Base-by-base conservation (phyloP, 2,888 invertebrate species). In the Megastigmus dorsalis region DNA sequence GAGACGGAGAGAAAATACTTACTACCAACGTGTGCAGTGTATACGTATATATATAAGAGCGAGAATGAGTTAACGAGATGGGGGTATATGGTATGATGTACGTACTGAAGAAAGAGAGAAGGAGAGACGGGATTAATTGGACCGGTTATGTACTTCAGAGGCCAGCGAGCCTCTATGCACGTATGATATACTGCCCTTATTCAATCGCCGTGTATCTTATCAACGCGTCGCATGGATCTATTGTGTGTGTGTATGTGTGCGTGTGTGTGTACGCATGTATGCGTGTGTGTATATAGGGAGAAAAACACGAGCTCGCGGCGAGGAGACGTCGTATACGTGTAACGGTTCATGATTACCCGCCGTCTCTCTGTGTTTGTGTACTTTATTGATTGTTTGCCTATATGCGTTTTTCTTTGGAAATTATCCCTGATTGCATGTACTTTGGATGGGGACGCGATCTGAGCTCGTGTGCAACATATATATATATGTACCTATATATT, bases 151-250 rank as follows among this genome's bases (percentile, higher is more conserved):
- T n/a, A 18, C 41, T 41, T 60, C 41, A n/a, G 15, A 59, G 43
- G 33, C 33, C 55, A 33, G 26, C n/a, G 65, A 60, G 30, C 18
- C 36, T 26, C n/a, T n/a, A n/a, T n/a, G n/a, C n/a, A n/a, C 13
- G 33, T 30, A 48, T 60, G 54, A 72, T 75, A 54, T 65, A 52
- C 57, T 50, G 63, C 54, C 65, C 59, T 67, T 67, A 67, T 67
- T 75, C 52, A 57, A 68, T 66, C 60, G 66, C 15, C 36, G 72
- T 45, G 62, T 66, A 71, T 70, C 55, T 66, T 71, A 75, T 71
- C 75, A 36, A 33, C 33, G 57, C 72, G 33, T 20, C 60, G 59
- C 30, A 26, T 13, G 59, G 41, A 43, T 59, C 33, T 30, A n/a
- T n/a, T 48, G 10, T 18, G 43, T 20, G 23, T 10, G 28, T 28